Conservation (phyloP, 2,888 invertebrate genomes). For the Uloborus plumipes region DNA sequence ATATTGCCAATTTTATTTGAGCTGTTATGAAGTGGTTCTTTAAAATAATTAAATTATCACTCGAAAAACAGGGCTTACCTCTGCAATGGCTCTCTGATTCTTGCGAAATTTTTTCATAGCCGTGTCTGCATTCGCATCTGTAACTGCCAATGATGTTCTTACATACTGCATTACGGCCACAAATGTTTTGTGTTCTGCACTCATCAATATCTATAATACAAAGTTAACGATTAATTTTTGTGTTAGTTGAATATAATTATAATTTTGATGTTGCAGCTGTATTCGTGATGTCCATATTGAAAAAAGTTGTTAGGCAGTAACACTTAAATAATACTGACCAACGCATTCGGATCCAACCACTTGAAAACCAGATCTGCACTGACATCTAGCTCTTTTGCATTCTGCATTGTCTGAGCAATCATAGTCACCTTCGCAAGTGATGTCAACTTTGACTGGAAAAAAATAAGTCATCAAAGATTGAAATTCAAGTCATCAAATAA, state of each 20-base stretch:
- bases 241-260: not conserved
- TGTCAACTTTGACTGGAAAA: constrained; percentile 78
- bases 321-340: constrained; percentile 64
- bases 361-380: constrained; percentile 67
- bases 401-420: constrained; percentile 79
- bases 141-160: constrained; percentile 67
- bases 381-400: constrained; percentile 67
- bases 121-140: constrained; percentile 66
- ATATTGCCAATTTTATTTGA: too few species aligned
- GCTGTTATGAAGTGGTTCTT: too few species aligned
- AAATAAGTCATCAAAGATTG: constrained; percentile 1
- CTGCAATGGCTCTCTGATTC: constrained; percentile 65
- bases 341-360: constrained; percentile 67
- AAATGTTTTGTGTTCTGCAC: constrained; percentile 66
- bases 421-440: constrained; percentile 77
- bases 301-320: not conserved
- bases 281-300: too few species aligned
- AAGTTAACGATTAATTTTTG: constrained; percentile 1
- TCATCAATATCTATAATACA: constrained; percentile 67
- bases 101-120: constrained; percentile 65
- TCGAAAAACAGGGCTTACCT: constrained; percentile 48
- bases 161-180: constrained; percentile 68
- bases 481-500: too few species aligned
- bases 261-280: too few species aligned
- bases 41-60: too few species aligned